Conservation (phyloP, 2,797 vertebrate species). For the Rhabdophis nuchalis region DNA sequence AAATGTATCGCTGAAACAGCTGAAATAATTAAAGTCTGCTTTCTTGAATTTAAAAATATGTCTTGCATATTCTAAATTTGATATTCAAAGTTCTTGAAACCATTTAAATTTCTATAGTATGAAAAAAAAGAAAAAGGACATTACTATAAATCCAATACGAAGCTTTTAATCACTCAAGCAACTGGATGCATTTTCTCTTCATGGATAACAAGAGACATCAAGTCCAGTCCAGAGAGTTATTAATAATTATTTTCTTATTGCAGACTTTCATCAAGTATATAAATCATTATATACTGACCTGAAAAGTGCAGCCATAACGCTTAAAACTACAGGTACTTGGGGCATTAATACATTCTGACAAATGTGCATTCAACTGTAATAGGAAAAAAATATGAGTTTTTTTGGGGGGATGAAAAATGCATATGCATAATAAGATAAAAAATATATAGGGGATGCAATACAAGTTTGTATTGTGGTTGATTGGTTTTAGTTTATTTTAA, state of each 20-base stretch:
- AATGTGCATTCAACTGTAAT: slow-evolving; percentile 90
- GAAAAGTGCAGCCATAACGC: slow-evolving; percentile 91
- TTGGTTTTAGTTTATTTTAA: slow-evolving; percentile 18
- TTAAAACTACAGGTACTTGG: slow-evolving; percentile 93
- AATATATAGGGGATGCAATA: slow-evolving; percentile 64
- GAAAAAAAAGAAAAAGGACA: slow-evolving; percentile 22
- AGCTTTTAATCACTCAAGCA: slow-evolving; percentile 38
- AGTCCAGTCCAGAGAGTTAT: slow-evolving; percentile 55
- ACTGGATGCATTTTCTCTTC: slow-evolving; percentile 47
- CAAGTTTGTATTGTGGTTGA: slow-evolving; percentile 37
- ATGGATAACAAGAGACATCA: slow-evolving; percentile 40
- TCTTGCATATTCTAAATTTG: slow-evolving; percentile 17
- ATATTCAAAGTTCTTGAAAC: slow-evolving; percentile 7
- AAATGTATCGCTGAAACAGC: slow-evolving; percentile 35
- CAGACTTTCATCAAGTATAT: slow-evolving; percentile 67
- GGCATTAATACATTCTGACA: slow-evolving; percentile 96
- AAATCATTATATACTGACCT: slow-evolving; percentile 82
- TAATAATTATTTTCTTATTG: slow-evolving; percentile 63
- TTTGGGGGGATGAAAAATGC: slow-evolving; percentile 61
- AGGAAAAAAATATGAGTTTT: slow-evolving; percentile 77
- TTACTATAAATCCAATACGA: slow-evolving; percentile 27
- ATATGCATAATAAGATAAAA: slow-evolving; percentile 70
- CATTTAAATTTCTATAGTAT: slow-evolving; percentile 21
- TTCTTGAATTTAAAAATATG: slow-evolving; percentile 26
- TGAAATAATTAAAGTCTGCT: not conserved